Evolutionary conservation across 2,113 vertebrate species (phyloP), one percentile per base, ranked within the genome.

Genomic region (Pipra filicauda): DNA sequence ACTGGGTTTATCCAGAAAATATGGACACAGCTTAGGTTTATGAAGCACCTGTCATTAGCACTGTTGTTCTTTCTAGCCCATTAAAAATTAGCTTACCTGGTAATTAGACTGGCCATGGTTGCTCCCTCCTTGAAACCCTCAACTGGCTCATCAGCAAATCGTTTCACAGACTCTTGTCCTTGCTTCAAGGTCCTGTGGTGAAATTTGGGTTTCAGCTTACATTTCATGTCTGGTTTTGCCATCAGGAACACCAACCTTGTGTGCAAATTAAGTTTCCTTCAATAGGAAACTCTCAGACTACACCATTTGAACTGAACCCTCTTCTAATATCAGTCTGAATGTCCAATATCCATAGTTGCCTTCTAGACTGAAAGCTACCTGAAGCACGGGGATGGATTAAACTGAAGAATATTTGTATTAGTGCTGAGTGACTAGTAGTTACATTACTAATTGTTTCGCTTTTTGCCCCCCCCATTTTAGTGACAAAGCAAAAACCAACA

Each of bases 31-130:
- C 15, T 88, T 82, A 72, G 11, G 22, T 70, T 59, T 61, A 30
- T 33, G 43, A 80, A 78, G 30, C 54, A 78, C 33, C 64, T 72
- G 30, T 73, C 48, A 74, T 94, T 70, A 96, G 6, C 58, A 44
- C 22, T 71, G 19, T 52, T 94, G 7, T 54, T 84, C 70, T 91
- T 78, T 87, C 49, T 89, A 84, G 31, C 0, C 20, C 37, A 83
- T 89, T 94, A 94, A 87, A 85, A 91, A 75, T 92, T 85, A 90
- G 31, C 28, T 94, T 76, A 78, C 18, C 41, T 86, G 35, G 16
- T 0, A 1, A 64, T 87, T 85, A 87, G 11, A 41, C 13, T 49
- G 57, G 48, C 16, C 71, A 7, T 35, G n/a, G 64, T 51, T 58
- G 30, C 21, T 86, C 5, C 39, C 24, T 52, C 35, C 67, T 86